Base-by-base conservation (phyloP, 2,113 vertebrate genomes). In the Pterocles orientalis region DNA sequence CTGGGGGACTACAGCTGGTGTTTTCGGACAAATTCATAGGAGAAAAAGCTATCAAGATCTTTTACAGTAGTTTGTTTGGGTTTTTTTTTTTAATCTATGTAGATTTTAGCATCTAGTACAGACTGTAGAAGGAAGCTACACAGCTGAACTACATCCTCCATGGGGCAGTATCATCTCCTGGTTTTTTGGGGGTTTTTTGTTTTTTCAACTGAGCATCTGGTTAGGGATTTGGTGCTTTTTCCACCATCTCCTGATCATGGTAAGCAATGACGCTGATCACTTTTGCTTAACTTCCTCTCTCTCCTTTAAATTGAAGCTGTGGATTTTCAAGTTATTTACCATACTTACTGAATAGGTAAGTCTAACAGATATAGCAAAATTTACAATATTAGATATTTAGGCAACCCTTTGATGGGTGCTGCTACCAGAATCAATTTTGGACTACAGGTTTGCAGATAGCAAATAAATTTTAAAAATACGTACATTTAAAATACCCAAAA, bases 291-390 rank as follows among this genome's bases (percentile, higher is more conserved):
- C 10, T 70, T 81, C 36, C 39, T 62, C 36, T 79, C 47, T 47
- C 11, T 15, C 51, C 47, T 90, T 84, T 36, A 62, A 78, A 88
- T 1, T n/a, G 11, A 83, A 61, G 54, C 14, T 39, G 12, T 19
- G 17, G 31, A 62, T 70, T 94, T 83, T 61, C 31, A 65, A 36
- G 47, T n/a, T 61, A 34, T 41, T 83, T 68, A n/a, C 34, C 12
- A 8, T 28, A 56, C 34, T 81, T 82, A 41, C 57, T 69, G 19
- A 90, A 61, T 15, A 61, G 9, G 29, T 50, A 83, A 36, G 45
- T 66, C 13, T 36, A 73, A 41, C 0, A 0, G 29, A 65, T 56
- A 18, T 1, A 72, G 64, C n/a, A 65, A 69, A 25, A n/a, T 61
- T 36, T 20, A 0, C 41, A 50, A 33, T 14, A 73, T 56, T 58